These are phyloP conservation scores for Dastarcus helophoroides DNA, from an alignment of 2,888 invertebrate species.

Conservation along the genomic window DNA sequence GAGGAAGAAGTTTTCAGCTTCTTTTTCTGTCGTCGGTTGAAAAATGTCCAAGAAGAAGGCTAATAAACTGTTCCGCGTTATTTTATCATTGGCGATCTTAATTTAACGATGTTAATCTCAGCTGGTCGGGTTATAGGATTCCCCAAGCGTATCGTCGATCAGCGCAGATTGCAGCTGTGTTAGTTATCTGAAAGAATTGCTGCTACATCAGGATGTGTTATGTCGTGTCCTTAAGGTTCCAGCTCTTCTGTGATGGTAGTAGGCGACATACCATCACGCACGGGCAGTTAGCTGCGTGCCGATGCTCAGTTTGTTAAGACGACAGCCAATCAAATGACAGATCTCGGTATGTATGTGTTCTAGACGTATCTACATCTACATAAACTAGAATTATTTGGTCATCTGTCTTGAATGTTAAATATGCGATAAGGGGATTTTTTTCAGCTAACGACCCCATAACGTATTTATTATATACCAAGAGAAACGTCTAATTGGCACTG, in stretches of 20 bases:
- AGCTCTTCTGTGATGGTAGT: slow-evolving; percentile 24
- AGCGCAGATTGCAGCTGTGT: slow-evolving; percentile 17
- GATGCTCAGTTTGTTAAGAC: slow-evolving; percentile 29
- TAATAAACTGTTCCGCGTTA: too few relatives aligned
- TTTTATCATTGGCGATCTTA: slow-evolving; percentile 18
- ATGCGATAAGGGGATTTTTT: too few relatives aligned
- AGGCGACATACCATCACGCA: slow-evolving; percentile 30
- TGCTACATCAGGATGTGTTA: slow-evolving; percentile 22
- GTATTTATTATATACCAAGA: too few relatives aligned
- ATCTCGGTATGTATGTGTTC: slow-evolving; percentile 25
- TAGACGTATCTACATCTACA: slow-evolving; percentile 17
- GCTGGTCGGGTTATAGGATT: too few relatives aligned
- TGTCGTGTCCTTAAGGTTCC: too few relatives aligned
- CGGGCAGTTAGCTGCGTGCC: slow-evolving; percentile 30
- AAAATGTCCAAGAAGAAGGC: too few relatives aligned
- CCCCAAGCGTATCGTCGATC: slow-evolving; percentile 23
- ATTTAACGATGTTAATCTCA: slow-evolving; percentile 25
- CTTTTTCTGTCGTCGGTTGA: too few relatives aligned
- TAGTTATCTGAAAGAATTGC: slow-evolving; percentile 20
- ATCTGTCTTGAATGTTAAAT: slow-evolving; percentile 21
- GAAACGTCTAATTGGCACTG: too few relatives aligned
- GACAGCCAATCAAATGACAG: slow-evolving; percentile 27
- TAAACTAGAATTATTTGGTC: slow-evolving; percentile 20
- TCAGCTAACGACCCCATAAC: too few relatives aligned
- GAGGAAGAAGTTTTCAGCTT: too few relatives aligned